phyloP scores from a whole-genome alignment of 2,113 vertebrate species.

The Ammodytes marinus region DNA sequence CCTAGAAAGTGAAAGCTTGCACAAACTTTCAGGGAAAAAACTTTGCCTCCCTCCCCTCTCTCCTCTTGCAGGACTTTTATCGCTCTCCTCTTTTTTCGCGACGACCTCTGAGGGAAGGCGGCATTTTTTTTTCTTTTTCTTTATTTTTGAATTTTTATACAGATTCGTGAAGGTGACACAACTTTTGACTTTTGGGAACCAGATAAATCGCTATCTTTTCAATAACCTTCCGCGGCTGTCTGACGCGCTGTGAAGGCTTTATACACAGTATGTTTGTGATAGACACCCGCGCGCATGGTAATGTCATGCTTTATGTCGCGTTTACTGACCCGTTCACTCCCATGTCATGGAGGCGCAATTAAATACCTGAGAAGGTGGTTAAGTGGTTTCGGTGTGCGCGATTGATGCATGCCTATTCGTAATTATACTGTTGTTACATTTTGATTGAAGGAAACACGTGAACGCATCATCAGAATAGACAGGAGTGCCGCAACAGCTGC shows the following conservation, averaged over 20 bases:
- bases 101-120: conserved; percentile 9
- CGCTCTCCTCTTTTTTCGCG: conserved; percentile 36
- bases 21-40: conserved; percentile 86
- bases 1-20: conserved; percentile 88
- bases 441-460: background rate
- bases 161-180: background rate
- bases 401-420: background rate
- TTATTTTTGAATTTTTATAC: background rate
- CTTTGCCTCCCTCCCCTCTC: conserved; percentile 75
- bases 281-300: background rate
- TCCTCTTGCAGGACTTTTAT: conserved; percentile 34
- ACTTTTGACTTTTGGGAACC: background rate
- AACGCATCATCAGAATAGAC: conserved; percentile 28
- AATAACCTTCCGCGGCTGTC: background rate
- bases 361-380: background rate
- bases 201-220: background rate
- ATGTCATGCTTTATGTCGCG: conserved; percentile 23
- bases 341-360: background rate
- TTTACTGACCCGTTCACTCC: conserved; percentile 36
- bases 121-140: background rate
- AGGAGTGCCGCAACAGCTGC: conserved; percentile 6
- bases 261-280: too few relatives aligned
- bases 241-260: background rate
- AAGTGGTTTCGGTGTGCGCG: background rate
- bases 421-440: background rate